Evolutionary conservation across 2,888 invertebrate species (phyloP), one percentile per base, ranked within the genome.

Genomic region (Altica lythri): DNA sequence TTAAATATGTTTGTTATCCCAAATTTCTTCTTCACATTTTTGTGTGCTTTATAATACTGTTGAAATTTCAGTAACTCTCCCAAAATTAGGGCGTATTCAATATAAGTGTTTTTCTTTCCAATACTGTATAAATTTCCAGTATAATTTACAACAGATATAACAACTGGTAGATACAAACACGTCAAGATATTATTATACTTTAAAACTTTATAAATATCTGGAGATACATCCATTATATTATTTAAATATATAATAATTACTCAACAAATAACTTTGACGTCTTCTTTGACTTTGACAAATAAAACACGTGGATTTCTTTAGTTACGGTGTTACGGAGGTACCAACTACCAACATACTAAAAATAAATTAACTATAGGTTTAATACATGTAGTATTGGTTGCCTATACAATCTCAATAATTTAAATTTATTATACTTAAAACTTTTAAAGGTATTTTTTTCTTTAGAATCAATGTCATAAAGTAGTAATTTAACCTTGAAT

Each of bases 131-230:
- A 74, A 46, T 80, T 77, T 16, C 81, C 81, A 61, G 79, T 82
- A 66, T 80, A 80, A 16, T 82, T 79, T 63, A 86, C 74, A 27
- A 81, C 74, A 48, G 81, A 78, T 25, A 84, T 69, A 55, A 85
- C 79, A 54, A 78, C 78, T 2, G 84, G 80, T 61, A 86, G 76
- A 68, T 85, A 86, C 72, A 85, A 79, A 66, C 84, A 85, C 29
- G 85, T 83, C 60, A 83, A 75, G 22, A 81, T 17, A 51, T 53
- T 68, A 38, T 62, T 64, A 37, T 63, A 53, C 4, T 60, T 56
- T 37, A 67, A 51, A 50, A 49, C 48, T 50, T 55, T 63, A 13
- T 47, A 34, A 25, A 48, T 55, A 38, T 46, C 44, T 17, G 22
- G 19, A 22, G 19, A 30, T 32, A 42, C 34, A 48, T 58, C 57